Evolutionary conservation across 2,888 invertebrate species (phyloP).

Genomic region (Drosophila mimica): DNA sequence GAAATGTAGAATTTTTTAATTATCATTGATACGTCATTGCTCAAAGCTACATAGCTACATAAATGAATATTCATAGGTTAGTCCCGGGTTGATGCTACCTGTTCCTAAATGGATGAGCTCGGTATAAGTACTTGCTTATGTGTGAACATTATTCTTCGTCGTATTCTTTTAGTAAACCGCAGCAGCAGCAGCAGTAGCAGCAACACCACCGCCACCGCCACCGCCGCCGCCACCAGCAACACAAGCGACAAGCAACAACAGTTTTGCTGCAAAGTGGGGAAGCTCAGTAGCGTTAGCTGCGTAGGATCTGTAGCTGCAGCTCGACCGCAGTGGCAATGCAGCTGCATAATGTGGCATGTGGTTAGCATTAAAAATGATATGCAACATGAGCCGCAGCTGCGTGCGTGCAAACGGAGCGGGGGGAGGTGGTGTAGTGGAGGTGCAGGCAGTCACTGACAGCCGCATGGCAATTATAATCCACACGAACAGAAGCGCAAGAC

Average conservation of each 20-base stretch:
- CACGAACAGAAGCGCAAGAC: slow-evolving; percentile 57
- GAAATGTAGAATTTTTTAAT: neutral
- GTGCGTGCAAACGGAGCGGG: slow-evolving; percentile 14
- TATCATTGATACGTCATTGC: neutral
- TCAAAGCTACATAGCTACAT: neutral
- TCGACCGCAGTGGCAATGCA: slow-evolving; percentile 74
- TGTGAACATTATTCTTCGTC: slow-evolving; percentile 78
- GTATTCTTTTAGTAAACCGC: slow-evolving; percentile 69
- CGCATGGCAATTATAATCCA: slow-evolving; percentile 81
- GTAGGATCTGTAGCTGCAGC: slow-evolving; percentile 38
- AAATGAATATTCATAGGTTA: slow-evolving; percentile 30
- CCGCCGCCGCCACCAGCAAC: neutral
- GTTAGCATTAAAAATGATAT: slow-evolving; percentile 82
- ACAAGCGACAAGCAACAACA: slow-evolving; percentile 10
- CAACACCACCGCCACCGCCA: neutral
- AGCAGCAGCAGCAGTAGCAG: slow-evolving; percentile 22
- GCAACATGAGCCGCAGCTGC: slow-evolving; percentile 70
- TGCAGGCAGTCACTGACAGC: slow-evolving; percentile 76
- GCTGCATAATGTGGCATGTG: slow-evolving; percentile 81
- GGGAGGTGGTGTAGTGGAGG: slow-evolving; percentile 26
- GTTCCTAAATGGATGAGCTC: slow-evolving; percentile 33
- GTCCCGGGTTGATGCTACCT: slow-evolving; percentile 2
- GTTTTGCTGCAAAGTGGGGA: slow-evolving; percentile 26
- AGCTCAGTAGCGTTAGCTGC: slow-evolving; percentile 2
- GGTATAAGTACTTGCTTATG: slow-evolving; percentile 72